Percentiles rank a stretch among this genome's conserved stretches.
These are phyloP conservation scores for Megaptera novaeangliae DNA, from an alignment of 2,113 vertebrate species.

Conservation along the genomic window DNA sequence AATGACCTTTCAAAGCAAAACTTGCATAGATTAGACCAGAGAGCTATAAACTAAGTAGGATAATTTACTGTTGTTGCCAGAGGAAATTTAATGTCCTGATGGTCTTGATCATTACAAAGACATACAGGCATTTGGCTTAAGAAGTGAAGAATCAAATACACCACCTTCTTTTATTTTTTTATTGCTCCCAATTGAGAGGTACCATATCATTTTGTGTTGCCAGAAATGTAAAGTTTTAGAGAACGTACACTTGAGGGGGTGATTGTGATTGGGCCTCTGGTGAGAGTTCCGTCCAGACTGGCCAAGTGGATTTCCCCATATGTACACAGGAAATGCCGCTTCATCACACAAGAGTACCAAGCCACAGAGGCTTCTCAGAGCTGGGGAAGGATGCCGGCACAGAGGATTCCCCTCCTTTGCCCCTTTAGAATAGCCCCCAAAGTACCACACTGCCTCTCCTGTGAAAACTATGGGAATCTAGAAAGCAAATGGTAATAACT, in stretches of 20 bases:
- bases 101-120: not conserved
- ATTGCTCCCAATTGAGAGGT: not conserved
- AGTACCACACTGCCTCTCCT: not conserved
- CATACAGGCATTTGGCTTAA: not conserved
- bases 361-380: not conserved
- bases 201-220: not conserved
- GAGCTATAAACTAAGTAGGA: not conserved
- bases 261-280: not conserved
- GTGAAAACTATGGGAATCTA: not conserved
- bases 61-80: not conserved
- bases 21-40: not conserved
- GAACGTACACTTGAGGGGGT: not conserved
- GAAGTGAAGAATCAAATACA: not conserved
- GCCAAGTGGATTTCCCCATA: not conserved
- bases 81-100: not conserved
- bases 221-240: not conserved
- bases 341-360: not conserved
- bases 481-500: not conserved
- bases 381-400: not conserved
- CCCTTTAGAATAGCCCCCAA: not conserved
- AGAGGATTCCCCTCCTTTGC: not conserved
- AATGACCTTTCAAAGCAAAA: constrained; percentile 19
- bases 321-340: not conserved
- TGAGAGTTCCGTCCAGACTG: not conserved
- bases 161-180: not conserved